Conservation (phyloP, 2,888 invertebrate species). For the Cheilosia impressa region DNA sequence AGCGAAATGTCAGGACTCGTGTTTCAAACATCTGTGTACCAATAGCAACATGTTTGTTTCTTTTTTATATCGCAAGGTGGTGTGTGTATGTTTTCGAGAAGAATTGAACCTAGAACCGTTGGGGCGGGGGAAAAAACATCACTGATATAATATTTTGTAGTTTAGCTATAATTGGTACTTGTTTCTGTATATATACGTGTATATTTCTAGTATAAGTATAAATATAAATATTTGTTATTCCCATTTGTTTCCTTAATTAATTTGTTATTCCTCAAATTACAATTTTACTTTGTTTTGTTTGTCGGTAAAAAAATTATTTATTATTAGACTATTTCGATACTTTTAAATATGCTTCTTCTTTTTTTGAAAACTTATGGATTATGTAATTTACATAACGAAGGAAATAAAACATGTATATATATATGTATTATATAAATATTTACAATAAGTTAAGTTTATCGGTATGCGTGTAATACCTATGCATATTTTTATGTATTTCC, state of each 20-base stretch:
- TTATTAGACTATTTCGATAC: conserved; percentile 67
- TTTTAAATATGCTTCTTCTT: conserved; percentile 9
- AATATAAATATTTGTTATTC: conserved; percentile 74
- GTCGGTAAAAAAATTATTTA: conserved; percentile 66
- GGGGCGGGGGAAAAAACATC: conserved; percentile 19
- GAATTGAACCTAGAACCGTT: conserved; percentile 19
- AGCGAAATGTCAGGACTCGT: conserved; percentile 34
- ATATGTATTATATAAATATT: conserved; percentile 63
- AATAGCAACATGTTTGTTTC: background rate
- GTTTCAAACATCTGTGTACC: conserved; percentile 5
- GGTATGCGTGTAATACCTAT: conserved; percentile 61
- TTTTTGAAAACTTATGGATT: conserved; percentile 50
- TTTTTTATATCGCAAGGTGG: background rate
- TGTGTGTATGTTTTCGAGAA: background rate
- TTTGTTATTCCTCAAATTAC: conserved; percentile 48
- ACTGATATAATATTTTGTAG: conserved; percentile 52
- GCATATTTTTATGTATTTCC: conserved; percentile 34
- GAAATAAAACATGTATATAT: conserved; percentile 41
- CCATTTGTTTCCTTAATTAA: conserved; percentile 58
- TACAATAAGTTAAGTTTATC: conserved; percentile 67
- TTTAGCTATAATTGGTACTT: conserved; percentile 71
- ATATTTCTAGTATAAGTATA: conserved; percentile 71
- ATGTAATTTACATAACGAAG: conserved; percentile 67
- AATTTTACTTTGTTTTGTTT: conserved; percentile 46
- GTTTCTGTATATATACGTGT: conserved; percentile 67